Evolutionary conservation across 2,113 vertebrate species (phyloP).

Genomic region (Ailurus styani): DNA sequence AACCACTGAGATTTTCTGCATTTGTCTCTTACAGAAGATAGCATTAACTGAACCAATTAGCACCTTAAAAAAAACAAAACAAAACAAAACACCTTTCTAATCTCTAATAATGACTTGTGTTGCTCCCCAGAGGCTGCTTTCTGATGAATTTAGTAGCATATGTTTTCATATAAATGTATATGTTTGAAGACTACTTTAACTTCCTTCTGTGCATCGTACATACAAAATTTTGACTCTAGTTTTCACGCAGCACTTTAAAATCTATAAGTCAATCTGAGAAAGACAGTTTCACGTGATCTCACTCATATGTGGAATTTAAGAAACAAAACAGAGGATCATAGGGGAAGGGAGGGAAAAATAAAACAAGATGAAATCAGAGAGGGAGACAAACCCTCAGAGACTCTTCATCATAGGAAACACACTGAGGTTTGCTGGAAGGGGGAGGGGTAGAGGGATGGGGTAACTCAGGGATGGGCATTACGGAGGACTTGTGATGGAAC

Average conservation of each 20-base stretch:
- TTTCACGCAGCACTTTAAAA: neutral
- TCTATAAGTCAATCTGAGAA: neutral
- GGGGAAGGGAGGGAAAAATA: neutral
- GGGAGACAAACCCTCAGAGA: neutral
- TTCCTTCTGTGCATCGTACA: neutral
- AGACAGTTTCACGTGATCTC: neutral
- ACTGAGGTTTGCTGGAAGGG: neutral
- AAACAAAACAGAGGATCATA: neutral
- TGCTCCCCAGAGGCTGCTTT: too few relatives aligned
- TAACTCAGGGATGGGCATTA: neutral
- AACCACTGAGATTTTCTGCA: neutral
- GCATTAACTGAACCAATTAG: neutral
- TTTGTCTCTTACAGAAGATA: neutral
- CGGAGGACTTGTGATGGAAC: neutral
- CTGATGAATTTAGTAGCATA: neutral
- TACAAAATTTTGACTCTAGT: neutral
- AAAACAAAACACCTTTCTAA: neutral
- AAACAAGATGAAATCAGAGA: neutral
- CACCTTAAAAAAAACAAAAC: neutral
- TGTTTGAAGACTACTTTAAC: neutral
- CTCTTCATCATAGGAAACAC: neutral
- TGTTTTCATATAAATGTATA: neutral
- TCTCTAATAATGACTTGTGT: neutral
- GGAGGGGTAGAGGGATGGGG: neutral
- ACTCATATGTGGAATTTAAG: neutral